Conservation (phyloP, 2,113 vertebrate genomes). For the Candoia aspera region DNA sequence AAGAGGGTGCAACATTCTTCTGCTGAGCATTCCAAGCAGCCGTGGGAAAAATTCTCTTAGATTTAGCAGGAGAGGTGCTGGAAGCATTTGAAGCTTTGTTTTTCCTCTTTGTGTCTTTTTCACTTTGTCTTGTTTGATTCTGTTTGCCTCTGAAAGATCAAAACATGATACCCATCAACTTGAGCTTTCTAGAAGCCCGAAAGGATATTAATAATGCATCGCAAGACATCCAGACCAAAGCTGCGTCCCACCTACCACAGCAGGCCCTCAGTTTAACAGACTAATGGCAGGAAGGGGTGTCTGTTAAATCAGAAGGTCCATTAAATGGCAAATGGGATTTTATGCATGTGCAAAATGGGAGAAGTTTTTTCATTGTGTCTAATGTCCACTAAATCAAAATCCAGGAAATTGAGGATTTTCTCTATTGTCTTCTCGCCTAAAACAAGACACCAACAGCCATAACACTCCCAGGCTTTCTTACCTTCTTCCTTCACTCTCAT, state of each 20-base stretch:
- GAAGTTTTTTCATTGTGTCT: not conserved
- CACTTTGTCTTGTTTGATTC: not conserved
- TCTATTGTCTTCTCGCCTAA: not conserved
- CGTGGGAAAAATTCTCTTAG: not conserved
- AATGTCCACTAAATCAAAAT: not conserved
- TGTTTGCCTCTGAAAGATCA: slow-evolving; percentile 9
- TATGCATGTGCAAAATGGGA: not conserved
- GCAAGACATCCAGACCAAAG: not conserved
- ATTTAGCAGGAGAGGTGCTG: not conserved
- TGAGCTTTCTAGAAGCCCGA: not conserved
- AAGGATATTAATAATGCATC: not conserved
- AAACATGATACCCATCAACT: not conserved
- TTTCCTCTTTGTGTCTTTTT: not conserved
- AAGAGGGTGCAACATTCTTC: not conserved
- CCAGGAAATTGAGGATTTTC: not conserved
- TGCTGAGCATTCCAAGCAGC: not conserved
- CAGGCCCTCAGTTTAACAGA: too few relatives aligned
- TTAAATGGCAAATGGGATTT: not conserved
- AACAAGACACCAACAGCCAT: not conserved
- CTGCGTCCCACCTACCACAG: not conserved
- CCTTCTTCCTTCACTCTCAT: not conserved
- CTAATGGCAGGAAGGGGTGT: too few relatives aligned
- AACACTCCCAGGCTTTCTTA: not conserved
- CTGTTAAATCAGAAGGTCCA: not conserved
- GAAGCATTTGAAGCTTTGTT: not conserved